Percentiles rank a stretch among this genome's conserved stretches.
Evolutionary conservation across 2,888 invertebrate genomes (phyloP).

Genomic region (Nemoura dubitans): DNA sequence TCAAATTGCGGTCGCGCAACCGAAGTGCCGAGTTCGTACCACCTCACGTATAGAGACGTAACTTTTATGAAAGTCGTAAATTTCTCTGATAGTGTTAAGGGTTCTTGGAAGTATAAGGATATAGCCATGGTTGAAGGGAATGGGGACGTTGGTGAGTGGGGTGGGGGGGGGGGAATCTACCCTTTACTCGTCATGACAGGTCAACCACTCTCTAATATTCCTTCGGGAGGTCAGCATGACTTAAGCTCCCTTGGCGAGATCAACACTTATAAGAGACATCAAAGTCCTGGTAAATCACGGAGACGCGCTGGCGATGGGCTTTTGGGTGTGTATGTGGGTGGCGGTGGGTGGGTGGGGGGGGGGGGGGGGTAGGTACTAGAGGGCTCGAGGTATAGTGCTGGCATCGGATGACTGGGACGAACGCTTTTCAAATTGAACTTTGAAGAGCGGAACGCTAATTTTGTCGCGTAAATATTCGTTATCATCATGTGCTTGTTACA

Average conservation of each 20-base stretch:
- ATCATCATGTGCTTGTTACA: background rate
- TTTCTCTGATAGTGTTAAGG: background rate
- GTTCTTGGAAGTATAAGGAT: background rate
- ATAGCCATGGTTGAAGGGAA: background rate
- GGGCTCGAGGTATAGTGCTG: background rate
- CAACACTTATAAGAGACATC: background rate
- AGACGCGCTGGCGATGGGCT: background rate
- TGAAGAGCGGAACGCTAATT: background rate
- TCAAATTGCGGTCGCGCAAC: background rate
- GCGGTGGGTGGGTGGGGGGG: background rate
- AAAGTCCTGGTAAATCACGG: background rate
- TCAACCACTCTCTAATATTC: constrained; percentile 7
- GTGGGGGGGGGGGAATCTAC: background rate
- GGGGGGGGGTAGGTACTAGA: background rate
- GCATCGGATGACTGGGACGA: background rate
- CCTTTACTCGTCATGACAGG: constrained; percentile 7
- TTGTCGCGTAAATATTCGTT: background rate
- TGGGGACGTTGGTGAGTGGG: background rate
- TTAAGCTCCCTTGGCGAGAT: background rate
- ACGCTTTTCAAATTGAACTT: background rate
- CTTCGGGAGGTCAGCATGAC: background rate
- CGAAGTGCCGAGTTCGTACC: background rate
- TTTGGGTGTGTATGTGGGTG: too few relatives aligned
- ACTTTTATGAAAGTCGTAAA: constrained; percentile 12
- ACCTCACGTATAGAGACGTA: background rate